Base-by-base conservation (phyloP, 2,797 vertebrate species). In the Gallinago stenura region DNA sequence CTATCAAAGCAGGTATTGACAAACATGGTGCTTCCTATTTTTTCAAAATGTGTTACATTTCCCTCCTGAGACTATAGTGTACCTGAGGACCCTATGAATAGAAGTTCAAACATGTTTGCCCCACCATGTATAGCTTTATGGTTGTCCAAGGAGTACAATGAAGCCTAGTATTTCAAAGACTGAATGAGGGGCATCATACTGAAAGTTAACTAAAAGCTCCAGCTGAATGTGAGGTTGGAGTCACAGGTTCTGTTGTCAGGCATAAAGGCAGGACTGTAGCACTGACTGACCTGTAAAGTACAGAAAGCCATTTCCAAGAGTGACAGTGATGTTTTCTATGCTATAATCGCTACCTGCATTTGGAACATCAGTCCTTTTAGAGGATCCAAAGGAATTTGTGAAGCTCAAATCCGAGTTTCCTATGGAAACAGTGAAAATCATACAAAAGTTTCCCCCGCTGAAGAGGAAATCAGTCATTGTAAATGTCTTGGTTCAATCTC, bases 1-100 rank as follows among this genome's bases (percentile, higher is more conserved):
- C 19, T 76, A 70, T 95, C 89, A 93, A 83, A 93, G 78, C 28
- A 80, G 35, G 3, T 65, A 89, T 77, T 92, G 91, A 92, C 71
- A 92, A 89, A 77, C 43, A 80, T 3, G 12, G 7, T 26, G 64
- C 21, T 77, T 83, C 53, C 35, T 41, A 14, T 53, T 68, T 76
- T 51, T 75, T 50, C 50, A 54, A 11, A 17, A 9, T 13, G 28
- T 11, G 13, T 57, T 77, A 81, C 3, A 0, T 60, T 31, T 77
- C 19, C 43, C 39, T 73, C 28, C 60, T 45, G 53, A 62, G 43
- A 6, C 24, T 35, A 10, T 12, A 1, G 0, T 28, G 33, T 62
- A 11, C 28, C 56, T 53, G 66, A 87, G 43, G 13, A 87, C 12
- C 21, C 43, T 33, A 39, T 33, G 64, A 72, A n/a, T 1, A 51